Evolutionary conservation across 2,113 vertebrate genomes (phyloP).

Genomic region (Esox niger): DNA sequence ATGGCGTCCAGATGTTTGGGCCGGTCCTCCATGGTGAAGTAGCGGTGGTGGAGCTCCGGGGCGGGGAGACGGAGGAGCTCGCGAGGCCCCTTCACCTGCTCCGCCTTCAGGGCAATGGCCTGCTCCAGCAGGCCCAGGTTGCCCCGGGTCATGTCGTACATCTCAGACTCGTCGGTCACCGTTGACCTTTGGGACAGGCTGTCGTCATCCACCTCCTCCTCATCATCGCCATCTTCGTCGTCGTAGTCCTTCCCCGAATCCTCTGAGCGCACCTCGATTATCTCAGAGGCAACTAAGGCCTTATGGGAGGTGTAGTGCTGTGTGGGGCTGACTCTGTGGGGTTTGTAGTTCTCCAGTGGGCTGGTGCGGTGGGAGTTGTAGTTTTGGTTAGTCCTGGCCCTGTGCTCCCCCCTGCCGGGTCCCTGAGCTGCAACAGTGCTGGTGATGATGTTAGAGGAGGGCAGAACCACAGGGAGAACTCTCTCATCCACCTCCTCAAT

Average conservation of each 20-base stretch:
- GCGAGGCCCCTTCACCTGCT: conserved; percentile 86
- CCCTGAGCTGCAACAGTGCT: conserved; percentile 70
- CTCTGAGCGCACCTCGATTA: conserved; percentile 86
- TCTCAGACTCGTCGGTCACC: conserved; percentile 88
- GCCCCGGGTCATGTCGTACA: conserved; percentile 93
- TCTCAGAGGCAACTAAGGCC: conserved; percentile 67
- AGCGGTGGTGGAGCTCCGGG: conserved; percentile 77
- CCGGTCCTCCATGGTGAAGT: conserved; percentile 82
- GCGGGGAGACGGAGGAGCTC: conserved; percentile 74
- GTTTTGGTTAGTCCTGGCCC: conserved; percentile 22
- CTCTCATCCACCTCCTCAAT: conserved; percentile 66
- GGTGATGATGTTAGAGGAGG: conserved; percentile 55
- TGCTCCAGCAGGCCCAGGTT: conserved; percentile 96
- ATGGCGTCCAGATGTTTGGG: conserved; percentile 84
- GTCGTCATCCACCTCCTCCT: conserved; percentile 82
- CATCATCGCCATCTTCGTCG: conserved; percentile 72
- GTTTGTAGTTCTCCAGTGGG: conserved; percentile 36
- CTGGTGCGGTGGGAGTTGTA: conserved; percentile 33
- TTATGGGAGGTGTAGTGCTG: conserved; percentile 54
- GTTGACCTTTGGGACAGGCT: conserved; percentile 82
- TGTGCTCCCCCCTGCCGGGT: conserved; percentile 30
- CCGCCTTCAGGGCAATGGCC: conserved; percentile 93
- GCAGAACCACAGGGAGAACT: conserved; percentile 10
- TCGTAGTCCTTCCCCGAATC: conserved; percentile 81
- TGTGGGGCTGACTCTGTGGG: conserved; percentile 33